Evolutionary conservation across 2,797 vertebrate species (phyloP), one percentile per base, ranked within the genome.

Genomic region (Chelon auratus): DNA sequence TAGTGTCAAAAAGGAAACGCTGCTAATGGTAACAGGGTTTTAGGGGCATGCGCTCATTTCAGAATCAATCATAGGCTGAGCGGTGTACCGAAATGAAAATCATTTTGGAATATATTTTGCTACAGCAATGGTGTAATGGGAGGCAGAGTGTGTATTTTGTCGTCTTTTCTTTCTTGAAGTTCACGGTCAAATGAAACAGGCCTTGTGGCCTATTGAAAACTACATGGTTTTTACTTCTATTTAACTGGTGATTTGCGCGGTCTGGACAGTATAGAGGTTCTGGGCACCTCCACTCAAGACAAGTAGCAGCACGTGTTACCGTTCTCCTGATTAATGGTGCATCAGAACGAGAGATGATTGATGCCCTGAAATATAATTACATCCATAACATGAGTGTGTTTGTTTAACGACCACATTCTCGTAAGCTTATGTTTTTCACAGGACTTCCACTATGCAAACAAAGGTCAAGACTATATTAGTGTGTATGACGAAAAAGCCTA

Each of bases 281-380:
- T 62, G 30, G 62, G 76, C 64, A 83, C 80, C 80, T 84, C 79
- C 77, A 56, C 57, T 89, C 50, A 79, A 85, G 74, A 89, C 73
- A 82, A 85, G 84, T 72, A 86, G 83, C 68, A 67, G 82, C 85
- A 93, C 87, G 70, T 93, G 91, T 87, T 84, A 89, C 70, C 68
- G 88, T 93, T 93, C 89, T 58, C 62, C 75, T 90, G 87, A 94
- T 91, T 92, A 93, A 91, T 91, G 87, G 90, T 76, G 75, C 82
- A 88, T 93, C 76, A 83, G 75, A 92, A 92, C 89, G 70, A 88
- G 84, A 87, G 51, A 78, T 89, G 86, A 93, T 89, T 86, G 90
- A 92, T 92, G 77, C 68, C 57, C 64, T 52, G 52, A 89, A 90
- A 89, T 84, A 81, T 89, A 88, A 90, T 87, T 81, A 81, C 84